Evolutionary conservation across 2,113 vertebrate genomes (phyloP).

Genomic region (Myotis yumanensis): DNA sequence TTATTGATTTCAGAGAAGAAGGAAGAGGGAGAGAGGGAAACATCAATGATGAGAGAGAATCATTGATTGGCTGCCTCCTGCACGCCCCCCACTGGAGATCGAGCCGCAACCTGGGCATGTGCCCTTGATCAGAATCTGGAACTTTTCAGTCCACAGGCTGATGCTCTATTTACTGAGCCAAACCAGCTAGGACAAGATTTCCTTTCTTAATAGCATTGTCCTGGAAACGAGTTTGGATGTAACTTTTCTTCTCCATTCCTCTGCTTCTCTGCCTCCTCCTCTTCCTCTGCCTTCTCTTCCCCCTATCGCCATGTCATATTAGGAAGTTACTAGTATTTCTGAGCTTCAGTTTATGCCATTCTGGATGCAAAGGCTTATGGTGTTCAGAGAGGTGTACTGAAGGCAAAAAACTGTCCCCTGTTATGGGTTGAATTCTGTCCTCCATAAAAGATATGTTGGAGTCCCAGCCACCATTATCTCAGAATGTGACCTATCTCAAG

Average conservation of each 20-base stretch:
- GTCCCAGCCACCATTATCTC: background rate
- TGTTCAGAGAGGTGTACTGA: background rate
- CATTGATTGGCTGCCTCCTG: no score
- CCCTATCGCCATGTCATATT: background rate
- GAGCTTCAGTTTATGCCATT: background rate
- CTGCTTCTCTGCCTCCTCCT: background rate
- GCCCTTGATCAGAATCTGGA: no score
- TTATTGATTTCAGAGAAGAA: no score
- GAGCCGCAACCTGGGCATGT: no score
- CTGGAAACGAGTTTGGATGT: background rate
- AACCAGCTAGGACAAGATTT: no score
- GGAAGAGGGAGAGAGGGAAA: no score
- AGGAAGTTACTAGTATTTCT: background rate
- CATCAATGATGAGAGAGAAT: no score
- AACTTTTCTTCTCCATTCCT: background rate
- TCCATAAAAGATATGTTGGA: background rate
- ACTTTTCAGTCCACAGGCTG: no score
- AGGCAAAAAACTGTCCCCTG: background rate
- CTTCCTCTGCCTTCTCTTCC: background rate
- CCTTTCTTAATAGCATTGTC: background rate
- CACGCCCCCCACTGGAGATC: no score
- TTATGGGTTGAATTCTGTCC: background rate
- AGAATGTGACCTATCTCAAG: background rate
- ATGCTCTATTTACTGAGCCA: no score
- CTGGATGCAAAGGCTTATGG: background rate